Conservation (phyloP, 2,113 vertebrate genomes). For the Daboia siamensis region DNA sequence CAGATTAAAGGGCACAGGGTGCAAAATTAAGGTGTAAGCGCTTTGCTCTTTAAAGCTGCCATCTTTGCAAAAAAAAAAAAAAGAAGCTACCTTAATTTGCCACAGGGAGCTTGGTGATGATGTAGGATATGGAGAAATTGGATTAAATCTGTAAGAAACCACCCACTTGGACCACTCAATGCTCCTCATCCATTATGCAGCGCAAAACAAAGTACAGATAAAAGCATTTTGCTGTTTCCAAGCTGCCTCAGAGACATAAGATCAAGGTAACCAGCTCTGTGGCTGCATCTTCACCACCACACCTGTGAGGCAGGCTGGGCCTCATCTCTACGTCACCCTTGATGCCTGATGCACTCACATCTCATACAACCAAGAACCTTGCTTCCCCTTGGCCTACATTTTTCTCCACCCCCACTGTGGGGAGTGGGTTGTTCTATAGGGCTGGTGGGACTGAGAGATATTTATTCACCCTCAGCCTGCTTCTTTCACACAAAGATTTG, state of each 20-base stretch:
- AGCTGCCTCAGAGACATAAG: not conserved
- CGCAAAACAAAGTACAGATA: not conserved
- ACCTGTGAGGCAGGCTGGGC: not conserved
- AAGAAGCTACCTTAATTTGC: not conserved
- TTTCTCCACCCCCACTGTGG: not conserved
- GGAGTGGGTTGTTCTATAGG: not conserved
- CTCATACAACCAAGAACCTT: not conserved
- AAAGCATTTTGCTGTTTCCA: not conserved
- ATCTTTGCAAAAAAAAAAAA: not conserved
- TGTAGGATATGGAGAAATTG: not conserved
- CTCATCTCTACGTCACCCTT: not conserved
- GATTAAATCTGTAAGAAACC: not conserved
- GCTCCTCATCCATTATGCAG: not conserved
- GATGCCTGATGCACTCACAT: not conserved
- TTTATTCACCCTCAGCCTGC: not conserved
- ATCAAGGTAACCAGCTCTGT: not conserved
- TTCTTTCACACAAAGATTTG: not conserved
- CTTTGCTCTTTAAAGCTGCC: not conserved
- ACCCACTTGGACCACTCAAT: no score
- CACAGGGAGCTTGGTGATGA: not conserved
- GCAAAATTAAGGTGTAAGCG: not conserved
- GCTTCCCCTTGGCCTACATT: not conserved
- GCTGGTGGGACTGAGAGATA: not conserved
- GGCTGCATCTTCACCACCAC: not conserved
- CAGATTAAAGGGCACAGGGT: not conserved